These are phyloP conservation scores for Teleogryllus oceanicus DNA, from an alignment of 2,888 invertebrate species.

Conservation along the genomic window DNA sequence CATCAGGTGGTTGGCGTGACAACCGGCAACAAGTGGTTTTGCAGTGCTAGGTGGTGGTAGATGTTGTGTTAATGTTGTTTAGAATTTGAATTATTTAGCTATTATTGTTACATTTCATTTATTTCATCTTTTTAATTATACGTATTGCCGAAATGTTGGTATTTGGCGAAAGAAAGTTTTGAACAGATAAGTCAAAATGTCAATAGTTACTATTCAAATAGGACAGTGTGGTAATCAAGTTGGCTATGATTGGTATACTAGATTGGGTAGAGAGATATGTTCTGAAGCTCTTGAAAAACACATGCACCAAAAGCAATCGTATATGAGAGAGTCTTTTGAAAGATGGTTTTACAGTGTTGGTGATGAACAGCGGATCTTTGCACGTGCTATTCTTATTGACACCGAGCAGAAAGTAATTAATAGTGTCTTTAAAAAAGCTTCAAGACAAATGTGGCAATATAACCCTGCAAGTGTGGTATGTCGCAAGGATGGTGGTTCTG, in stretches of 20 bases:
- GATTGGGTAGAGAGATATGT: conserved; percentile 48
- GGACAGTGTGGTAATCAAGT: conserved; percentile 58
- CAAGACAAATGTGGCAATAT: conserved; percentile 44
- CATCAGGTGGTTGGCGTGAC: too few relatives aligned
- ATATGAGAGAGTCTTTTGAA: conserved; percentile 44
- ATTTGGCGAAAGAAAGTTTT: too few relatives aligned
- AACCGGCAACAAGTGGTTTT: too few relatives aligned
- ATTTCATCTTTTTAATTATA: too few relatives aligned
- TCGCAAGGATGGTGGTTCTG: conserved; percentile 50
- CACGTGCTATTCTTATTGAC: conserved; percentile 52
- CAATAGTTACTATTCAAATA: conserved; percentile 51
- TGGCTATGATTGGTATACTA: conserved; percentile 49
- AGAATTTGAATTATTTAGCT: too few relatives aligned
- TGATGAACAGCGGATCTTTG: conserved; percentile 43
- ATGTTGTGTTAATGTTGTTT: too few relatives aligned
- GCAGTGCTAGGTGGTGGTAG: too few relatives aligned
- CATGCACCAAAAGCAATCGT: conserved; percentile 40
- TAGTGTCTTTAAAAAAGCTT: conserved; percentile 42
- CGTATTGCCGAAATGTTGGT: too few relatives aligned
- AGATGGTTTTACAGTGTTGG: conserved; percentile 50
- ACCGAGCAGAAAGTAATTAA: conserved; percentile 52
- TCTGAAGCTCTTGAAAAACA: conserved; percentile 24
- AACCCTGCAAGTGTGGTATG: conserved; percentile 48
- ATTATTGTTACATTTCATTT: too few relatives aligned
- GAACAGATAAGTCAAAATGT: conserved; percentile 23